Base-by-base conservation (phyloP, 2,797 vertebrate genomes). In the Epinephelus malabaricus region DNA sequence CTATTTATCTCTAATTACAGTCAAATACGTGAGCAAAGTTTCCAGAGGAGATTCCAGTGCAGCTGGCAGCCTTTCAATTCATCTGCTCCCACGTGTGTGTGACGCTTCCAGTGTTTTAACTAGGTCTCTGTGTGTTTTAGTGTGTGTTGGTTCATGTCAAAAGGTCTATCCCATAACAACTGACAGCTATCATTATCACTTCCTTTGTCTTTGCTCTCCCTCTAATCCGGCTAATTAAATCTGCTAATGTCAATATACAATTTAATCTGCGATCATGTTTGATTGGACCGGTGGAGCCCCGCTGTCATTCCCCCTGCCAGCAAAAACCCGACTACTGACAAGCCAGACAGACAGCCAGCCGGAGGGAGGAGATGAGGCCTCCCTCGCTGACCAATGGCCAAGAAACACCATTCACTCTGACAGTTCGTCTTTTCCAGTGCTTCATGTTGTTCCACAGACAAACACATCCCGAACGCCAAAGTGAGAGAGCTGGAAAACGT, bases 1-100 rank as follows among this genome's bases (percentile, higher is more conserved):
- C 76, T 87, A 86, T 89, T 91, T 89, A 91, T 92, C 86, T 89
- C 69, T 81, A 88, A 93, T 93, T 89, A 86, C 79, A 86, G 87
- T 86, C 80, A 86, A 88, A 91, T 71, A 86, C 68, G 15, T 58
- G 78, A 86, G 76, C 55, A 73, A 79, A 79, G 84, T 91, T 92
- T 90, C 89, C 86, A 90, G 61, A 67, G 53, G 43, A 73, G 75
- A 82, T 60, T 91, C 82, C 76, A 86, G 70, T 49, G 73, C 84
- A 90, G 82, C 87, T 91, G 89, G 89, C 87, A 91, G 87, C 84
- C 34, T 81, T 90, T 93, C 81, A 77, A 56, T 54, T 66, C 82
- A 83, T 79, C 45, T 23, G 61, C 43, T 86, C 60, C 76, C 59
- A 49, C 69, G 79, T 66, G 74, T 19, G 27, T 30, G 58, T 76